Percentiles rank a stretch among this genome's conserved stretches.
Conservation (phyloP, 2,113 vertebrate genomes). For the Indri indri region DNA sequence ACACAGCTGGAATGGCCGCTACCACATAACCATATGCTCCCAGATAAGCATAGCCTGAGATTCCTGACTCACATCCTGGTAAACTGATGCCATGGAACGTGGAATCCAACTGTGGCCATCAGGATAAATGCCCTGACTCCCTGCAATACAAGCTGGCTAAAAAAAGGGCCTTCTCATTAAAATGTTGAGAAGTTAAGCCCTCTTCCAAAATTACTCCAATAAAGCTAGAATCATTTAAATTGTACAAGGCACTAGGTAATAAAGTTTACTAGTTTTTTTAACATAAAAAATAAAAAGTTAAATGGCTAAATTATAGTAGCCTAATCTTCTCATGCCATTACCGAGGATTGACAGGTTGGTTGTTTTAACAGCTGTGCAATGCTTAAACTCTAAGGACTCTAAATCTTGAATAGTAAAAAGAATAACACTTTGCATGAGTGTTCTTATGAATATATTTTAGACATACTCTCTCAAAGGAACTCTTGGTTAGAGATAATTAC, state of each 20-base stretch:
- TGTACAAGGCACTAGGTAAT: neutral
- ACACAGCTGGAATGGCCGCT: neutral
- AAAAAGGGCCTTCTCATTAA: neutral
- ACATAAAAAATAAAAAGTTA: constrained; percentile 21
- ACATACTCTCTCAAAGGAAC: constrained; percentile 14
- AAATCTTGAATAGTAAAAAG: constrained; percentile 31
- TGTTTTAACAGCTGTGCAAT: constrained; percentile 39
- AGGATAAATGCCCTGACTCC: neutral
- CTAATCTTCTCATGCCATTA: neutral
- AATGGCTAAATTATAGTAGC: neutral
- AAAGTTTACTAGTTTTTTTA: neutral
- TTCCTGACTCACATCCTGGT: neutral
- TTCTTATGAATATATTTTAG: constrained; percentile 8
- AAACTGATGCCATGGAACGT: neutral
- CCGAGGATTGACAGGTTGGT: neutral
- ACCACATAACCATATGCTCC: neutral
- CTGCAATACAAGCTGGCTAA: neutral
- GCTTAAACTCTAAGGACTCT: neutral
- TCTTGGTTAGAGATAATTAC: neutral
- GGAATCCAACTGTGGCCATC: neutral
- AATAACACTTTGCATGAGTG: neutral
- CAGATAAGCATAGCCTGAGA: neutral
- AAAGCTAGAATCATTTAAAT: neutral
- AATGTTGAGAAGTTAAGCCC: neutral
- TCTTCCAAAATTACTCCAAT: neutral